A percentile compares a stretch with the other conserved stretches of the same genome.
Evolutionary conservation across 2,113 vertebrate genomes (phyloP).

Genomic region (Alces alces): DNA sequence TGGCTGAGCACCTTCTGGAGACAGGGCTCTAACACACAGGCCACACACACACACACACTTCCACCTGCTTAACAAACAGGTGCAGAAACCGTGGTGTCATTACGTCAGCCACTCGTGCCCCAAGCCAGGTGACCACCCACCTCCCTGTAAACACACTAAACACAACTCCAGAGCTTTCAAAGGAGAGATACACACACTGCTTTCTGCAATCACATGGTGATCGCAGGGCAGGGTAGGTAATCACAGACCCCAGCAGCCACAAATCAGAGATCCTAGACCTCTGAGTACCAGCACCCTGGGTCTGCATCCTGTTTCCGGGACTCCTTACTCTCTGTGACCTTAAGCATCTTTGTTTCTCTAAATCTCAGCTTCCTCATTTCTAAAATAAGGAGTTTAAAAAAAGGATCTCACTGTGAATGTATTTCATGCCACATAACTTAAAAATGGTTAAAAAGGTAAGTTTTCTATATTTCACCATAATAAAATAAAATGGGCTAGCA

Average conservation of each 20-base stretch:
- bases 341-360: neutral
- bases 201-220: neutral
- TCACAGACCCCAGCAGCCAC: neutral
- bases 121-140: neutral
- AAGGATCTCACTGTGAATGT: neutral
- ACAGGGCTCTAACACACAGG: neutral
- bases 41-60: neutral
- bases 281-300: neutral
- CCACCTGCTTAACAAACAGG: neutral
- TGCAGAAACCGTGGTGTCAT: neutral
- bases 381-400: neutral
- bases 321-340: neutral
- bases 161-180: neutral
- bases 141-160: neutral
- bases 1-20: neutral
- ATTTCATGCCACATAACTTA: neutral
- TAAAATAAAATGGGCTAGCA: constrained; percentile 6
- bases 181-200: neutral
- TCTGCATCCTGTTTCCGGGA: neutral
- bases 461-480: neutral
- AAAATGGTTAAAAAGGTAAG: neutral
- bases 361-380: neutral
- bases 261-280: neutral
- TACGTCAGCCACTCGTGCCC: fast-evolving
- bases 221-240: neutral